Base-by-base conservation (phyloP, 2,797 vertebrate species). In the Danio choprae region DNA sequence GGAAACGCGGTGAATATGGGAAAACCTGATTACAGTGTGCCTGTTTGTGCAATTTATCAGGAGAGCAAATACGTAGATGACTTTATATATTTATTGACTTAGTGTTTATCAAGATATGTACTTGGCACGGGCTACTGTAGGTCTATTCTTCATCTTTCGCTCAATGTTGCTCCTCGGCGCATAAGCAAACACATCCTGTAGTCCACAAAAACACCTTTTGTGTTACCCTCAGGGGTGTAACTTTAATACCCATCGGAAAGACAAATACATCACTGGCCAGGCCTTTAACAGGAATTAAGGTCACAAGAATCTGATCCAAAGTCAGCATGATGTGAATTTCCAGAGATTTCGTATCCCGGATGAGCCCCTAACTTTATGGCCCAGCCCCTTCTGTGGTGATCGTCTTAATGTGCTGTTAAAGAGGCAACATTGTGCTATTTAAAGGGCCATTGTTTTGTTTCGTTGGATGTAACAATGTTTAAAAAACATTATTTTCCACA, bases 241-340 rank as follows among this genome's bases (percentile, higher is more conserved):
- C 77, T 73, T 44, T 80, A 73, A 65, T 38, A 80, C 58, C 38
- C 50, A 48, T 65, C 22, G 69, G 77, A 80, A 80, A 80, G 77
- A 80, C 40, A 80, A 80, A 80, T 46, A 80, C 59, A 46, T 55
- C 69, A 44, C 60, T 46, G 55, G 59, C 59, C 22, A 7, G 69
- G 38, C 16, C 59, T 79, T 79, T 79, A 72, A 79, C 48, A 1
- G 59, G 77, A 79, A 80, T 36, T 46, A 22, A 73, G 77, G 69
- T 72, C 20, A 71, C 18, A 46, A 65, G 59, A 73, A 73, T 72
- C 40, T 4, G 38, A 71, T 56, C 50, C 69, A 65, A 46, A 73
- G 20, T 53, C 68, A 63, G 60, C 48, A 64, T 29, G 58, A 44
- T 20, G 50, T 29, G 38, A 70, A 41, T 53, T 44, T 22, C 3